Conservation (phyloP, 2,113 vertebrate species). For the Plotosus lineatus region DNA sequence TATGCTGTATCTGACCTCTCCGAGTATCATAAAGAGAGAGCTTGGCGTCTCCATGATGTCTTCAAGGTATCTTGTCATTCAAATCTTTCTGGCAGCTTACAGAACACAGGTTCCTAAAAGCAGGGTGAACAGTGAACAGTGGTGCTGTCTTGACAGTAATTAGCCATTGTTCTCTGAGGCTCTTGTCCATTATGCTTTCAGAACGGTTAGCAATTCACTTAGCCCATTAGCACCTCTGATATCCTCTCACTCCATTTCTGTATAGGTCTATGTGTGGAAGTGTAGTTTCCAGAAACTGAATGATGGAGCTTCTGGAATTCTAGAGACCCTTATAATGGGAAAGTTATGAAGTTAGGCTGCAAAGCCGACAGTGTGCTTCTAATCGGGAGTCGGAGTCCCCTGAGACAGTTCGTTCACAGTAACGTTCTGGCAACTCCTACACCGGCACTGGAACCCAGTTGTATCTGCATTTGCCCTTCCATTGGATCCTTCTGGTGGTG, state of each 20-base stretch:
- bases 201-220: conserved; percentile 46
- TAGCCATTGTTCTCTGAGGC: conserved; percentile 38
- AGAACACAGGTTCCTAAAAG: conserved; percentile 11
- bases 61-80: too few species aligned
- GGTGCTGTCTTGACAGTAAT: conserved; percentile 31
- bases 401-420: too few species aligned
- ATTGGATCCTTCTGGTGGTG: too few species aligned
- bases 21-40: background rate
- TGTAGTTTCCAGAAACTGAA: background rate
- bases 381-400: too few species aligned
- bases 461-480: too few species aligned
- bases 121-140: conserved; percentile 26
- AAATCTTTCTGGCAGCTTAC: too few species aligned
- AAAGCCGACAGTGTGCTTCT: too few species aligned
- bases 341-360: too few species aligned
- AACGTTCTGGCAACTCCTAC: too few species aligned
- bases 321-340: background rate
- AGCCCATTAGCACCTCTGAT: conserved; percentile 42
- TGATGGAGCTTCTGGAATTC: background rate
- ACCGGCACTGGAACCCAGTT: too few species aligned
- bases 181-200: conserved; percentile 28
- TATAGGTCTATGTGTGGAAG: conserved; percentile 7
- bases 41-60: background rate
- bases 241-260: conserved; percentile 11
- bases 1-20: background rate